A percentile compares a stretch with the other conserved stretches of the same genome.
These are phyloP conservation scores for Sphenodon punctatus DNA, from an alignment of 2,797 vertebrate species.

Conservation along the genomic window DNA sequence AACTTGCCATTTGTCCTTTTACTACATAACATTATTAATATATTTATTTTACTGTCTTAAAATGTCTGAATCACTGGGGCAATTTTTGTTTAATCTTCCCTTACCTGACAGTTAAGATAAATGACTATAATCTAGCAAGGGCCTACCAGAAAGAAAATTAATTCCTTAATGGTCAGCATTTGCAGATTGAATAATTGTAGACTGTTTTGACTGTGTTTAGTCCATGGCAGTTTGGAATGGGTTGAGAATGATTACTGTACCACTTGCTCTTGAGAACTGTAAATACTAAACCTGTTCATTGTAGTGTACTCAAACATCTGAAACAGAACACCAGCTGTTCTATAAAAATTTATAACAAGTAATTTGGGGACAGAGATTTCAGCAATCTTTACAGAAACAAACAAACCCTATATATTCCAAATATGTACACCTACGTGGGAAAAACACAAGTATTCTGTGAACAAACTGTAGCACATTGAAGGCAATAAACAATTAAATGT, in stretches of 20 bases:
- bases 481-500: neutral
- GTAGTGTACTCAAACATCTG: slow-evolving; percentile 40
- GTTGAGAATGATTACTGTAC: slow-evolving; percentile 24
- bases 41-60: slow-evolving; percentile 48
- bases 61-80: slow-evolving; percentile 66
- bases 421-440: neutral
- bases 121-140: slow-evolving; percentile 74
- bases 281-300: slow-evolving; percentile 33
- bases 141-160: slow-evolving; percentile 74
- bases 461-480: neutral
- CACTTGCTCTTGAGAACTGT: slow-evolving; percentile 28
- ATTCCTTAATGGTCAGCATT: slow-evolving; percentile 74
- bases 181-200: slow-evolving; percentile 14
- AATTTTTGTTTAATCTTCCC: slow-evolving; percentile 81
- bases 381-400: neutral
- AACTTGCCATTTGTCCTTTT: slow-evolving; percentile 37
- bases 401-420: neutral
- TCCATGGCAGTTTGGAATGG: neutral
- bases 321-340: slow-evolving; percentile 14
- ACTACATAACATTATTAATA: neutral
- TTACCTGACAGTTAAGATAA: slow-evolving; percentile 81
- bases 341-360: slow-evolving; percentile 30
- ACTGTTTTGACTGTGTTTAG: neutral
- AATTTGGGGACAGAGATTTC: neutral
- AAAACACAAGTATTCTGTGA: neutral